Conservation (phyloP, 2,888 invertebrate genomes). For the Drosophila neotestacea region DNA sequence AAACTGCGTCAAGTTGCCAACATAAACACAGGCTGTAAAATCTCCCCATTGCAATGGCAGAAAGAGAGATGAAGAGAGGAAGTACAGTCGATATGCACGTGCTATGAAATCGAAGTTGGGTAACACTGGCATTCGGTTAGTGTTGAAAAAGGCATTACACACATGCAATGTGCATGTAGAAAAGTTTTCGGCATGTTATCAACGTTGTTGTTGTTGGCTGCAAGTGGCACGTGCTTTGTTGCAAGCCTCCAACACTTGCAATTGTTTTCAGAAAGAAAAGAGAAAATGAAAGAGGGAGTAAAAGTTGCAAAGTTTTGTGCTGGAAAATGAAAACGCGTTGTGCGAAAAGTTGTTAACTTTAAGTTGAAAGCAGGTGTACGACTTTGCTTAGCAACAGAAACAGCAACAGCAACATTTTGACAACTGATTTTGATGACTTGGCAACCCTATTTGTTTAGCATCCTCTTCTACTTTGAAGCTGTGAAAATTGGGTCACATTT, state of each 20-base stretch:
- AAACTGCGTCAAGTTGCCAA: constrained; percentile 60
- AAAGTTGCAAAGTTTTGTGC: constrained; percentile 60
- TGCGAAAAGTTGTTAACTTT: constrained; percentile 61
- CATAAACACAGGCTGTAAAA: constrained; percentile 40
- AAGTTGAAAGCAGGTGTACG: constrained; percentile 38
- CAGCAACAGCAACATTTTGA: constrained; percentile 28
- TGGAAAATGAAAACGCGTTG: constrained; percentile 65
- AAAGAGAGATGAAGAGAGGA: neutral
- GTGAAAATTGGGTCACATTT: constrained; percentile 54
- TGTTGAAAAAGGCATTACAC: constrained; percentile 66
- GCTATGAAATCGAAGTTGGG: constrained; percentile 69
- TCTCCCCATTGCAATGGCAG: neutral
- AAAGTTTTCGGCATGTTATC: constrained; percentile 75
- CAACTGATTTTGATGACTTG: constrained; percentile 57
- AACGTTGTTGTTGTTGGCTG: constrained; percentile 54
- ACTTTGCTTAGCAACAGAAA: neutral
- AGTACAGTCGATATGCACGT: constrained; percentile 68
- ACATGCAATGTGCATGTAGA: constrained; percentile 52
- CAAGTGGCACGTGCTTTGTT: constrained; percentile 76
- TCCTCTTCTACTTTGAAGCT: constrained; percentile 12
- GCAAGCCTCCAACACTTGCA: constrained; percentile 50
- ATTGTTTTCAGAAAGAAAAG: constrained; percentile 25
- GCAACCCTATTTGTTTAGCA: constrained; percentile 32
- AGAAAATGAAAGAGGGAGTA: neutral
- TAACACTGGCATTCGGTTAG: constrained; percentile 29